Conservation (phyloP, 2,888 invertebrate species). For the Melanostoma scalare region DNA sequence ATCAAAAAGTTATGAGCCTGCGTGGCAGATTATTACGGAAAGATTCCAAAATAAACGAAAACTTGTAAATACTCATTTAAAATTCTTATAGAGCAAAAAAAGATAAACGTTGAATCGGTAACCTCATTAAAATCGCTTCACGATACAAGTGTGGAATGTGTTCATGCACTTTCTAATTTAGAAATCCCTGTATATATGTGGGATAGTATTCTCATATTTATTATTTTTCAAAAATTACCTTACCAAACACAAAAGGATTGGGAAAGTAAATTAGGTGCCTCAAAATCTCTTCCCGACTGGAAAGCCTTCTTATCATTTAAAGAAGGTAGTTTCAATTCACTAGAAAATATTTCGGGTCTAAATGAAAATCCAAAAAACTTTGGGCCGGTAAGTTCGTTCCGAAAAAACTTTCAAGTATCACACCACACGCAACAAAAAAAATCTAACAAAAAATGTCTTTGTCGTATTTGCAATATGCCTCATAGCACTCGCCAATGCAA, state of each 20-base stretch:
- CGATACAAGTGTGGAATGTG: constrained; percentile 35
- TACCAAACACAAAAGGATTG: constrained; percentile 29
- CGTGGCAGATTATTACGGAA: constrained; percentile 24
- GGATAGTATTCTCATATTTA: constrained; percentile 29
- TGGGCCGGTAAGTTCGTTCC: neutral
- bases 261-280: constrained; percentile 19
- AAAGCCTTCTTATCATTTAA: constrained; percentile 21
- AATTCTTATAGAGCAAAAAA: constrained; percentile 21
- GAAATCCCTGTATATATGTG: constrained; percentile 13
- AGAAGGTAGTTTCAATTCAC: constrained; percentile 25
- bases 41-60: constrained; percentile 33
- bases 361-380: constrained; percentile 2
- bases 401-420: constrained; percentile 6
- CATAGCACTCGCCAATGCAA: neutral
- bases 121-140: neutral
- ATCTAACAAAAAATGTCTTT: neutral
- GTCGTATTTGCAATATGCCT: constrained; percentile 6
- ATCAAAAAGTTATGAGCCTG: constrained; percentile 14
- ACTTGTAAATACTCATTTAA: constrained; percentile 25
- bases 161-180: constrained; percentile 26
- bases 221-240: constrained; percentile 23
- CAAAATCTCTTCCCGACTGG: constrained; percentile 21
- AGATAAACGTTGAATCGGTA: constrained; percentile 4
- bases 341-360: constrained; percentile 18
- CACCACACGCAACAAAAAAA: neutral